Evolutionary conservation across 2,113 vertebrate genomes (phyloP), one percentile per base, ranked within the genome.

Genomic region (Xiphophorus maculatus): DNA sequence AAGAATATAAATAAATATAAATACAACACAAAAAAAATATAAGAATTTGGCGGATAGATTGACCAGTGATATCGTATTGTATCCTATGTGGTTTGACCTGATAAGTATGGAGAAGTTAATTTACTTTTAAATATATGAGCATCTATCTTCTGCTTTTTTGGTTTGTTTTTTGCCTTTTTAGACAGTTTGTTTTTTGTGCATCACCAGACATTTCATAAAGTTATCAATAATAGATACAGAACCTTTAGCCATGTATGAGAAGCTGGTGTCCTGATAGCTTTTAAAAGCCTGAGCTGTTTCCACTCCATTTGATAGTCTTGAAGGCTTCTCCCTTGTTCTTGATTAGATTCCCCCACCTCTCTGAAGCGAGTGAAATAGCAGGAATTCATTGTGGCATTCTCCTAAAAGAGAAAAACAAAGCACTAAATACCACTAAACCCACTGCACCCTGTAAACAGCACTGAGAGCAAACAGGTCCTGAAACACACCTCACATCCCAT

Each of bases 391-490:
- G 40, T 84, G 73, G 73, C 80, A n/a, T 12, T 48, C 32, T 61
- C 25, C 54, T 61, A 69, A 37, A 76, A 61, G 37, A 51, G 72
- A 70, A 82, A 79, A 79, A 80, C 76, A 88, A 87, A 82, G 48
- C 63, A 44, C 76, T 69, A 69, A 80, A 85, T 69, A 75, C 32
- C 12, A 32, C n/a, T 22, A 58, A 81, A 61, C 3, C 44, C 32
- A 32, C 58, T 71, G 64, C 66, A 74, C 29, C 48, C 33, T 51
- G 77, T 22, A 73, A 6, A 65, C 65, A 32, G 71, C 6, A 7
- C 29, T 73, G 22, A 71, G 84, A 76, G 62, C 61, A 61, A 76
- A 33, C 8, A 19, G 22, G 5, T n/a, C 61, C 64, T 33, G 10
- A 54, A 67, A 54, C 77, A 72, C 66, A 54, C 12, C 73, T 40